Percentiles rank a stretch among this genome's conserved stretches.
Conservation (phyloP, 2,113 vertebrate genomes). For the Cheirogaleus medius region DNA sequence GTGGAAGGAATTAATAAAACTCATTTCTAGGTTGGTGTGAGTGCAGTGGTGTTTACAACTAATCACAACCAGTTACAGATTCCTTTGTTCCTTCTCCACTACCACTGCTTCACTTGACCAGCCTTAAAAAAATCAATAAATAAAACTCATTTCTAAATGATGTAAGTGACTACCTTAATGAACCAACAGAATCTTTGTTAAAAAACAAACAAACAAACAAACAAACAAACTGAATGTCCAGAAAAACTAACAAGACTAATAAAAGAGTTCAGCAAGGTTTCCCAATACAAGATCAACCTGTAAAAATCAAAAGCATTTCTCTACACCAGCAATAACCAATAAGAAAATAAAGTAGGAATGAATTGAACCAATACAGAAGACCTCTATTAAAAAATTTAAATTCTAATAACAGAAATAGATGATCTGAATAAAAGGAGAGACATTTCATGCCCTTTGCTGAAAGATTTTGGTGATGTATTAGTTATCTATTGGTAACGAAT, state of each 20-base stretch:
- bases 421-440: neutral
- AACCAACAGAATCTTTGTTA: neutral
- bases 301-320: slow-evolving; percentile 3
- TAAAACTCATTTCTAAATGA: no score
- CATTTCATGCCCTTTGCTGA: neutral
- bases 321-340: neutral
- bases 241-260: neutral
- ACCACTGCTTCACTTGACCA: no score
- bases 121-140: no score
- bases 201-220: no score
- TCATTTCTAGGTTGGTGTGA: no score
- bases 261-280: neutral
- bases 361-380: neutral
- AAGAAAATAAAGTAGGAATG: neutral
- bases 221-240: neutral
- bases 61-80: no score
- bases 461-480: neutral
- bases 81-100: no score
- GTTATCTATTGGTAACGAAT: neutral
- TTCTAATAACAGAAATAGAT: neutral
- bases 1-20: no score
- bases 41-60: no score
- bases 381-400: neutral
- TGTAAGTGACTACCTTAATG: neutral
- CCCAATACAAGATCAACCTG: neutral